Evolutionary conservation across 2,797 vertebrate genomes (phyloP).

Genomic region (Antennarius maculatus): DNA sequence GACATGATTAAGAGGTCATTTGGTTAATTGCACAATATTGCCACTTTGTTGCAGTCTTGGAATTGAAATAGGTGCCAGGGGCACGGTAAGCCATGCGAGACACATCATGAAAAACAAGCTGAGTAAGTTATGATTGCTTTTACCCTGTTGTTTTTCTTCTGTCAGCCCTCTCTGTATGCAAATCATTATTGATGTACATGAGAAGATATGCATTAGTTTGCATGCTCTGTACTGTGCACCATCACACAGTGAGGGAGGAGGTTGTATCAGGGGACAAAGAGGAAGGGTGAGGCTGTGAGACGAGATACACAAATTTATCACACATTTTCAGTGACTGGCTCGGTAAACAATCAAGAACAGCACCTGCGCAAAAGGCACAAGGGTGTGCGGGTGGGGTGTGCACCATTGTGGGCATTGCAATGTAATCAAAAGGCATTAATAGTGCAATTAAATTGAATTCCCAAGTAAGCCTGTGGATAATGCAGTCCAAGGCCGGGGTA

Average conservation of each 20-base stretch:
- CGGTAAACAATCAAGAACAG: constrained; percentile 40
- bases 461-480: constrained; percentile 54
- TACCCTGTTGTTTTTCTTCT: constrained; percentile 31
- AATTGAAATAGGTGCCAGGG: constrained; percentile 66
- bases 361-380: constrained; percentile 43
- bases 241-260: constrained; percentile 10
- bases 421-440: constrained; percentile 70
- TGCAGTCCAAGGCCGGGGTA: constrained; percentile 46
- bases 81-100: constrained; percentile 61
- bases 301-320: constrained; percentile 17
- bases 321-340: constrained; percentile 38
- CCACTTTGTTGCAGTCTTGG: constrained; percentile 57
- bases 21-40: constrained; percentile 76
- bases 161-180: constrained; percentile 46
- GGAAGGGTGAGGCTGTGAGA: background rate
- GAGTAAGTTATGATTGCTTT: constrained; percentile 67
- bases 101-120: constrained; percentile 61
- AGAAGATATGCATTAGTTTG: constrained; percentile 32
- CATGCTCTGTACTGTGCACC: constrained; percentile 12
- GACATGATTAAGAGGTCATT: constrained; percentile 77
- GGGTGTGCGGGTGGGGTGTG: constrained; percentile 25
- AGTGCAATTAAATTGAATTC: constrained; percentile 71
- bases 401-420: constrained; percentile 53
- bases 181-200: constrained; percentile 56
- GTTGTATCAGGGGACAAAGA: background rate